phyloP scores from a whole-genome alignment of 1,140 invertebrate species.

The Aphis craccivora region DNA sequence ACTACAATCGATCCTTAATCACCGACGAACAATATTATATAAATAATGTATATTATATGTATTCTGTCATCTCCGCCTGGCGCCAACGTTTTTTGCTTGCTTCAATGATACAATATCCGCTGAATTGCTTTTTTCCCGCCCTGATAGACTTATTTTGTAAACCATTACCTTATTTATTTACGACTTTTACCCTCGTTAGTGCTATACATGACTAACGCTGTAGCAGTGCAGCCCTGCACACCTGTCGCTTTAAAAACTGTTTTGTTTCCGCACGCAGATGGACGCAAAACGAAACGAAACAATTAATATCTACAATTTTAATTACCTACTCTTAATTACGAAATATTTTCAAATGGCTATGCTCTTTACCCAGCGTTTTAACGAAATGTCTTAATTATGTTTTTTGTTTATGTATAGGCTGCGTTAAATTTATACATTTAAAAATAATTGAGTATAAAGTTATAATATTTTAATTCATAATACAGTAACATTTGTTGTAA shows the following conservation, averaged over 20 bases:
- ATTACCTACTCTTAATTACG: background rate
- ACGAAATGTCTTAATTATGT: background rate
- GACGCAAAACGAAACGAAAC: background rate
- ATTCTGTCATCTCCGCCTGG: background rate
- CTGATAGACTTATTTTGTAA: background rate
- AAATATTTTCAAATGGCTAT: background rate
- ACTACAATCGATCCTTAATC: background rate
- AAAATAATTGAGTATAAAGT: background rate
- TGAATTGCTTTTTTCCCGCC: background rate
- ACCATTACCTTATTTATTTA: constrained; percentile 18
- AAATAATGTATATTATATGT: background rate
- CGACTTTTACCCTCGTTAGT: constrained; percentile 5
- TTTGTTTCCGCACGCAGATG: background rate
- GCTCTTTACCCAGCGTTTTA: background rate
- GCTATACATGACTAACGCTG: background rate
- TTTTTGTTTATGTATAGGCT: background rate
- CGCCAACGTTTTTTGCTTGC: background rate
- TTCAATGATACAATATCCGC: background rate
- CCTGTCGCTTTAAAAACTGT: constrained; percentile 14
- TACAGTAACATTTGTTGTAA: background rate
- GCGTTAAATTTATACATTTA: background rate
- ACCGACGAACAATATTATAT: background rate
- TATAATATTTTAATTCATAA: background rate
- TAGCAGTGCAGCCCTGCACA: background rate
- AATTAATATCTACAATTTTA: constrained; percentile 16